These are phyloP conservation scores for Zosterops borbonicus DNA, from an alignment of 2,113 vertebrate species.

Conservation along the genomic window DNA sequence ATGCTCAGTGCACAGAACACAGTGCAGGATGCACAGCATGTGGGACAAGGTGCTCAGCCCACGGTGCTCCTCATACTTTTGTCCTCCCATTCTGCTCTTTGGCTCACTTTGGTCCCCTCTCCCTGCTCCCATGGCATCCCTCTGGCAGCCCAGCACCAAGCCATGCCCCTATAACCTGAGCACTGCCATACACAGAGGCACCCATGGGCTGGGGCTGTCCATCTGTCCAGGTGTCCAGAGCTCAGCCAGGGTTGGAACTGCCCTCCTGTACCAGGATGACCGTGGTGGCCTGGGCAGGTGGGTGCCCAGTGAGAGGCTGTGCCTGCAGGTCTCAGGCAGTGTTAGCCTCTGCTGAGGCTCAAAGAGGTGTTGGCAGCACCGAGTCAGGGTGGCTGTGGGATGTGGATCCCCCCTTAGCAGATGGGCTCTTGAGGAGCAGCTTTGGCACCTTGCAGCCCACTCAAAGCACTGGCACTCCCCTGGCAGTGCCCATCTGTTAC, in stretches of 20 bases:
- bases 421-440: fast-evolving
- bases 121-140: fast-evolving
- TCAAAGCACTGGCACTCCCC: fast-evolving
- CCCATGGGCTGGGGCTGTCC: fast-evolving
- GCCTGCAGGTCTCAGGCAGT: fast-evolving
- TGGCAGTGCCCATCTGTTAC: not conserved
- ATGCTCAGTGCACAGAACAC: not conserved
- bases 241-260: not conserved
- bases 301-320: not conserved
- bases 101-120: fast-evolving
- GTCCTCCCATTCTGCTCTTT: fast-evolving
- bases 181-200: fast-evolving
- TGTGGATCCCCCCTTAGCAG: not conserved
- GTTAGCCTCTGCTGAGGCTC: fast-evolving
- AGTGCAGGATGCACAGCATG: not conserved
- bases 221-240: fast-evolving
- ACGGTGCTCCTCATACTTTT: not conserved
- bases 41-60: not conserved
- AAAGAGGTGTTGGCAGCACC: fast-evolving
- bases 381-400: fast-evolving
- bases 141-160: not conserved
- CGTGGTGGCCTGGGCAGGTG: fast-evolving
- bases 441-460: not conserved
- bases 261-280: fast-evolving
- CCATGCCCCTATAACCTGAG: fast-evolving